phyloP scores from a whole-genome alignment of 2,888 invertebrate genomes.

The Acrobasis consociella region DNA sequence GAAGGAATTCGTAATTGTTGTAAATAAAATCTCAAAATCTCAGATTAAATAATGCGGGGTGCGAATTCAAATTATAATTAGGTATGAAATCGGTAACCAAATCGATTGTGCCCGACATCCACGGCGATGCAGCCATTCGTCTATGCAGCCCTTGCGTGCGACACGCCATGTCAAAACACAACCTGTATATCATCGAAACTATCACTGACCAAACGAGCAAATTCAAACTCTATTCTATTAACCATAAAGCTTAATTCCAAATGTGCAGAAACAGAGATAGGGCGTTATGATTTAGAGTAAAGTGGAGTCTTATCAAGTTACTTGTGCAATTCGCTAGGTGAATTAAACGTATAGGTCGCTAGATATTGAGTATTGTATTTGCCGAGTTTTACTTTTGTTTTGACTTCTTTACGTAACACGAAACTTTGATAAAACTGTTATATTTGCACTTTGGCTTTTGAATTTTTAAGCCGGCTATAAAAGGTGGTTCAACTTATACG shows the following conservation, averaged over 20 bases:
- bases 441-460: conserved; percentile 1
- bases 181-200: conserved; percentile 32
- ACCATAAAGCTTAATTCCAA: conserved; percentile 26
- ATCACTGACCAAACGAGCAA: conserved; percentile 22
- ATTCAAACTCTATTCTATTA: conserved; percentile 22
- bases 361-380: conserved; percentile 57
- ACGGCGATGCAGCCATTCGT: conserved; percentile 62
- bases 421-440: conserved; percentile 3
- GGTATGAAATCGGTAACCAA: conserved; percentile 54
- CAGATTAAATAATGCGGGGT: conserved; percentile 10
- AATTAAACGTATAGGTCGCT: conserved; percentile 55
- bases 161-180: conserved; percentile 56
- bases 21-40: conserved; percentile 12
- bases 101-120: conserved; percentile 66
- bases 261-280: conserved; percentile 19
- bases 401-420: conserved; percentile 18
- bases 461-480: background rate
- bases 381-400: conserved; percentile 27
- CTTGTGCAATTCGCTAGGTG: conserved; percentile 61
- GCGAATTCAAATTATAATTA: conserved; percentile 50
- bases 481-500: background rate
- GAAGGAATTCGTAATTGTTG: background rate
- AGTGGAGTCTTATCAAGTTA: conserved; percentile 61
- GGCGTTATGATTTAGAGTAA: conserved; percentile 28
- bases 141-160: conserved; percentile 71